Conservation (phyloP, 2,113 vertebrate genomes). For the Pelusios castaneus region DNA sequence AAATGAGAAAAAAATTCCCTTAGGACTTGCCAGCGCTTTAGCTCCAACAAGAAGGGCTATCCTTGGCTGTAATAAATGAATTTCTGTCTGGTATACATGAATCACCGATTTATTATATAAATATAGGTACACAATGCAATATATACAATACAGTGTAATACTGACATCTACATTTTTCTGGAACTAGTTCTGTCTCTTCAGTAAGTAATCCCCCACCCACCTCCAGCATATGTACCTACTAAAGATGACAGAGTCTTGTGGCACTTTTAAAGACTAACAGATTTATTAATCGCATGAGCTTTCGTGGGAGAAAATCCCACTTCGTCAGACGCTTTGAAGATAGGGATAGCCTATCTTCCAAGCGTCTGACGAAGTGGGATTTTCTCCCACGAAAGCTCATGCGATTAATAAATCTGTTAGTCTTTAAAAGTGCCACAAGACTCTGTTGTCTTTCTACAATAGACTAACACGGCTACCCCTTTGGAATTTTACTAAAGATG, state of each 20-base stretch:
- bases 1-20: slow-evolving; percentile 52
- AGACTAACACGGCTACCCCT: too few species aligned
- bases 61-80: slow-evolving; percentile 37
- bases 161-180: background rate
- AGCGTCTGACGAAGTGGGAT: too few species aligned
- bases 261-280: too few species aligned
- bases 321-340: too few species aligned
- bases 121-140: background rate
- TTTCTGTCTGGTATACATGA: background rate
- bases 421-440: too few species aligned
- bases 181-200: background rate
- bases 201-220: background rate
- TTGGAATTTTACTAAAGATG: slow-evolving; percentile 17
- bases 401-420: too few species aligned
- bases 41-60: slow-evolving; percentile 14
- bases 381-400: too few species aligned
- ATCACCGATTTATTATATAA: background rate
- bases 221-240: background rate
- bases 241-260: too few species aligned
- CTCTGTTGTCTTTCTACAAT: too few species aligned
- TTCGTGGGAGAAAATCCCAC: too few species aligned
- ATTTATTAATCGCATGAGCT: too few species aligned
- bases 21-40: slow-evolving; percentile 34
- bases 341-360: too few species aligned
- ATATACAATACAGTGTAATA: background rate